Conservation (phyloP, 2,797 vertebrate species). For the Rhinogobio ventralis region DNA sequence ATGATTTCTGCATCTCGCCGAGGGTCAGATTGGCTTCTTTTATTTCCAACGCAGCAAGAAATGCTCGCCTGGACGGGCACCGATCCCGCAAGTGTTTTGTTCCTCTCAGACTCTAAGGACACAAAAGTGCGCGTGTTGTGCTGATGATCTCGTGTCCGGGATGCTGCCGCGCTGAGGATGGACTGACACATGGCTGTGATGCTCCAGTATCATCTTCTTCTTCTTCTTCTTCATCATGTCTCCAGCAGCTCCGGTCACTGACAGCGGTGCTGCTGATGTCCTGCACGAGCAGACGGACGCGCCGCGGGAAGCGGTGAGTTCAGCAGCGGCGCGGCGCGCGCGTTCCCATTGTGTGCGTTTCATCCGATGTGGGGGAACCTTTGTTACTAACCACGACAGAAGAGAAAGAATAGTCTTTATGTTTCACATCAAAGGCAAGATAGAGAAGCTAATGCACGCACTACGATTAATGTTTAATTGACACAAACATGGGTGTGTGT, state of each 20-base stretch:
- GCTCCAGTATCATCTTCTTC: not conserved
- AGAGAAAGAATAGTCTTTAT: not conserved
- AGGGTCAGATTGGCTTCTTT: not conserved
- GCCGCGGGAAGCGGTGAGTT: slow-evolving; percentile 49
- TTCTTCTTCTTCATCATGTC: slow-evolving; percentile 32
- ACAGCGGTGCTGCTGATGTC: slow-evolving; percentile 16
- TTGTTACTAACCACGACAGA: not conserved
- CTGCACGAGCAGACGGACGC: slow-evolving; percentile 24
- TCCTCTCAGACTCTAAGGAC: not conserved
- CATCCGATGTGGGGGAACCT: not conserved
- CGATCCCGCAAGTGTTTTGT: not conserved
- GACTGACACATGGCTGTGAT: slow-evolving; percentile 29
- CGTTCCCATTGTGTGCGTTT: too few relatives aligned
- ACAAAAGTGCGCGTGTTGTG: not conserved
- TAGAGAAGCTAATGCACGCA: not conserved
- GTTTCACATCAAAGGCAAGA: not conserved
- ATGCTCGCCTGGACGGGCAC: not conserved
- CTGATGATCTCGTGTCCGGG: not conserved
- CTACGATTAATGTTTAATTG: not conserved
- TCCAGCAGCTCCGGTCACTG: slow-evolving; percentile 38
- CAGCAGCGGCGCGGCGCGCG: not conserved
- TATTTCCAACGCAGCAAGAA: not conserved
- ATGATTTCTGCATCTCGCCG: not conserved
- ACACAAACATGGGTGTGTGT: not conserved
- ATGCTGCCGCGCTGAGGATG: slow-evolving; percentile 21